These are phyloP conservation scores for Alosa sapidissima DNA, from an alignment of 2,797 vertebrate genomes.

Conservation along the genomic window DNA sequence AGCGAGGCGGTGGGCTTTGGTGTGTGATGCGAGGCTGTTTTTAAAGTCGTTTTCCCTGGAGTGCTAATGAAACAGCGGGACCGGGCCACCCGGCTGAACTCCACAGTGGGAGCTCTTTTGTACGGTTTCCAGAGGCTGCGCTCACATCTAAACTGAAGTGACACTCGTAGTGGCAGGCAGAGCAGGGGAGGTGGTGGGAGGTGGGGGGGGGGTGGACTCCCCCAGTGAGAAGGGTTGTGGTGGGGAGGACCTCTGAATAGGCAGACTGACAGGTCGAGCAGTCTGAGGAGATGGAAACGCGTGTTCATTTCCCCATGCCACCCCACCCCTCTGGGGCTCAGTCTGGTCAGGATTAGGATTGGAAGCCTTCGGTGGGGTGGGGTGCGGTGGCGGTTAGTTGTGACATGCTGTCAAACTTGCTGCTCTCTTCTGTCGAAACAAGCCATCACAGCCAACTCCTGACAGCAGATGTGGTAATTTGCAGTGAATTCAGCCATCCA, in stretches of 20 bases:
- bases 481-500: conserved; percentile 2
- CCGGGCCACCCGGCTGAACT: conserved; percentile 52
- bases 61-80: conserved; percentile 69
- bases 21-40: conserved; percentile 48
- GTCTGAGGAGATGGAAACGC: conserved; percentile 70
- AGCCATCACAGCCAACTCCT: conserved; percentile 64
- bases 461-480: conserved; percentile 64
- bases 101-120: conserved; percentile 56
- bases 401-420: conserved; percentile 69
- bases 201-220: conserved; percentile 69
- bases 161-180: conserved; percentile 66
- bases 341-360: conserved; percentile 59
- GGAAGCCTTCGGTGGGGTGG: conserved; percentile 50
- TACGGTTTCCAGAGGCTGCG: conserved; percentile 55
- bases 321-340: not conserved
- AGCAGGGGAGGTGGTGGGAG: conserved; percentile 45
- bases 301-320: conserved; percentile 60
- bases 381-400: conserved; percentile 48
- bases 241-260: conserved; percentile 67
- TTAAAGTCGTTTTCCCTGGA: conserved; percentile 55
- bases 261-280: conserved; percentile 72
- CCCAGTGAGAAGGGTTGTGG: conserved; percentile 41
- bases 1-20: conserved; percentile 5
- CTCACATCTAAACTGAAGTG: conserved; percentile 74
- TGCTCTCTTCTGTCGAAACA: conserved; percentile 53